Conservation (phyloP, 1,140 invertebrate genomes). For the Drosophila teissieri region DNA sequence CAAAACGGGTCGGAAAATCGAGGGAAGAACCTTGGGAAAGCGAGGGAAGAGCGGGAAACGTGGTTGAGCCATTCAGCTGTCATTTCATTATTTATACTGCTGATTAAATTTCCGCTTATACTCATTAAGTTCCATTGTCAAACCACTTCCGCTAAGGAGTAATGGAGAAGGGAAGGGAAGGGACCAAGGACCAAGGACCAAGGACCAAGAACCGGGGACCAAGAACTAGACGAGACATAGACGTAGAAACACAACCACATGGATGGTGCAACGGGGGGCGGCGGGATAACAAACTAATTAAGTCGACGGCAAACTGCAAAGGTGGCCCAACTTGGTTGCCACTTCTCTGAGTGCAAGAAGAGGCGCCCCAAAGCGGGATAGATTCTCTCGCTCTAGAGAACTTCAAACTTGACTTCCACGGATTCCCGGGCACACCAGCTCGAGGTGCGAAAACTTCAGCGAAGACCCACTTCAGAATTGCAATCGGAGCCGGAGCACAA, state of each 20-base stretch:
- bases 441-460: constrained; percentile 62
- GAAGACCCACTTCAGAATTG: constrained; percentile 69
- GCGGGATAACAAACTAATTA: constrained; percentile 78
- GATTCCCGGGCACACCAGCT: constrained; percentile 24
- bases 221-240: constrained; percentile 51
- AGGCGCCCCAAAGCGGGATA: constrained; percentile 1
- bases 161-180: constrained; percentile 5
- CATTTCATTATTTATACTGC: constrained; percentile 83
- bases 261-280: not conserved
- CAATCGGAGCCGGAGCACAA: constrained; percentile 66
- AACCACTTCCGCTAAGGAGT: constrained; percentile 68
- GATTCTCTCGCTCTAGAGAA: constrained; percentile 9
- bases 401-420: constrained; percentile 35
- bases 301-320: constrained; percentile 67
- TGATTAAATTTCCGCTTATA: constrained; percentile 83
- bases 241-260: constrained; percentile 50
- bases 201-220: constrained; percentile 5
- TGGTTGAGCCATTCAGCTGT: constrained; percentile 69
- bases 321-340: constrained; percentile 50
- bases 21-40: constrained; percentile 3
- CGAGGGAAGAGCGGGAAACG: constrained; percentile 2
- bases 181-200: not conserved
- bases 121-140: constrained; percentile 81
- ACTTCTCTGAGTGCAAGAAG: constrained; percentile 19
- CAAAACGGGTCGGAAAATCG: not conserved